phyloP scores from a whole-genome alignment of 2,797 vertebrate genomes.

The Karalla daura region DNA sequence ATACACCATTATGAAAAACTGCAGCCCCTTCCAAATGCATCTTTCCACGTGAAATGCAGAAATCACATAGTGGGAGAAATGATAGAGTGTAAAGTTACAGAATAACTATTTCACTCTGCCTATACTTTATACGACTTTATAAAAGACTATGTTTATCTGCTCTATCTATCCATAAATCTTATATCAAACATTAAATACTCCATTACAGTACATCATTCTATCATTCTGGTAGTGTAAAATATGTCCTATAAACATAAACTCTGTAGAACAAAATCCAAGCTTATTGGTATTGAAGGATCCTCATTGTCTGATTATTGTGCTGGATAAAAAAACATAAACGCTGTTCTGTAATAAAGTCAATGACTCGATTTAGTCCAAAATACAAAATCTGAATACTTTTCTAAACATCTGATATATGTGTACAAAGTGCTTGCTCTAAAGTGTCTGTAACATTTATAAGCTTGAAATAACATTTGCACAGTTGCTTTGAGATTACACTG shows the following conservation, averaged over 20 bases:
- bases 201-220: conserved; percentile 70
- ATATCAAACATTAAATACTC: conserved; percentile 63
- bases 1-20: conserved; percentile 41
- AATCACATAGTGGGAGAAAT: conserved; percentile 60
- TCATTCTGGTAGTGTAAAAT: conserved; percentile 73
- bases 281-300: conserved; percentile 55
- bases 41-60: conserved; percentile 49
- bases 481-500: conserved; percentile 45
- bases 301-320: conserved; percentile 59
- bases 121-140: conserved; percentile 56
- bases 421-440: conserved; percentile 80
- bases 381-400: conserved; percentile 61
- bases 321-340: conserved; percentile 53
- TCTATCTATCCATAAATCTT: conserved; percentile 50
- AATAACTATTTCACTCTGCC: conserved; percentile 36
- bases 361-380: conserved; percentile 57
- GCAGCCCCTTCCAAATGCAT: conserved; percentile 34
- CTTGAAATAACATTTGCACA: conserved; percentile 54
- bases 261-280: conserved; percentile 53
- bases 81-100: conserved; percentile 36
- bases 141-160: conserved; percentile 45
- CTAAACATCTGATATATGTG: conserved; percentile 54
- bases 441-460: conserved; percentile 71
- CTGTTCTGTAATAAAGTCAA: conserved; percentile 53
- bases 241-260: conserved; percentile 59